These are phyloP conservation scores for Lagodon rhomboides DNA, from an alignment of 2,797 vertebrate genomes.

Conservation along the genomic window DNA sequence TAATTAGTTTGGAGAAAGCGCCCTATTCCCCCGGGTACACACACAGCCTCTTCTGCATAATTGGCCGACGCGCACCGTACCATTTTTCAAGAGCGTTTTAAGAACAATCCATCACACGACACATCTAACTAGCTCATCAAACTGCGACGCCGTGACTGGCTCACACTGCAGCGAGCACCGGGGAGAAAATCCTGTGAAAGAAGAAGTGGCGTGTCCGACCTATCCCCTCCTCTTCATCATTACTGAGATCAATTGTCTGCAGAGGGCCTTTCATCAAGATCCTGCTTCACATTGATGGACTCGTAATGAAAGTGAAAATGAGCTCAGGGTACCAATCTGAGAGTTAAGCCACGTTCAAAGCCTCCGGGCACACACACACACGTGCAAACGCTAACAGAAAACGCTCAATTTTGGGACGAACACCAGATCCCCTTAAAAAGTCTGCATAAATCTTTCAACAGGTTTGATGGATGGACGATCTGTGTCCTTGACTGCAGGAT, in stretches of 20 bases:
- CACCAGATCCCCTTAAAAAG: conserved; percentile 24
- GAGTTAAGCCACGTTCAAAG: conserved; percentile 56
- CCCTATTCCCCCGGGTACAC: conserved; percentile 31
- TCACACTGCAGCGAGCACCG: conserved; percentile 32
- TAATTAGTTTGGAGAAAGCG: conserved; percentile 55
- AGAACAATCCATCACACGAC: conserved; percentile 55
- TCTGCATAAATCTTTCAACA: conserved; percentile 35
- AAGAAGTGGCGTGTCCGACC: conserved; percentile 57
- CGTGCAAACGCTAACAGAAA: conserved; percentile 18
- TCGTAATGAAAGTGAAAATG: conserved; percentile 78
- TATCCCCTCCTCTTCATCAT: conserved; percentile 69
- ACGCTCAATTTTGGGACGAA: conserved; percentile 32
- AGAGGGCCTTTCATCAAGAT: conserved; percentile 71
- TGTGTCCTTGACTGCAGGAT: conserved; percentile 54
- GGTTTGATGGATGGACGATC: conserved; percentile 58
- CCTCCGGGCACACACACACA: conserved; percentile 5
- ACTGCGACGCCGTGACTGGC: conserved; percentile 19
- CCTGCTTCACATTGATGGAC: conserved; percentile 69
- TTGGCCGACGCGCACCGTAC: conserved; percentile 37
- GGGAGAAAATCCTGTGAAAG: conserved; percentile 48
- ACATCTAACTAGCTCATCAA: conserved; percentile 63
- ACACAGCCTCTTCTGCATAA: conserved; percentile 44
- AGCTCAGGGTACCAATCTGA: conserved; percentile 66
- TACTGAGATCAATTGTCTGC: conserved; percentile 77
- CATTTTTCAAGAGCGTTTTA: conserved; percentile 35